phyloP scores from a whole-genome alignment of 2,888 invertebrate genomes.

The Dryococelus australis region DNA sequence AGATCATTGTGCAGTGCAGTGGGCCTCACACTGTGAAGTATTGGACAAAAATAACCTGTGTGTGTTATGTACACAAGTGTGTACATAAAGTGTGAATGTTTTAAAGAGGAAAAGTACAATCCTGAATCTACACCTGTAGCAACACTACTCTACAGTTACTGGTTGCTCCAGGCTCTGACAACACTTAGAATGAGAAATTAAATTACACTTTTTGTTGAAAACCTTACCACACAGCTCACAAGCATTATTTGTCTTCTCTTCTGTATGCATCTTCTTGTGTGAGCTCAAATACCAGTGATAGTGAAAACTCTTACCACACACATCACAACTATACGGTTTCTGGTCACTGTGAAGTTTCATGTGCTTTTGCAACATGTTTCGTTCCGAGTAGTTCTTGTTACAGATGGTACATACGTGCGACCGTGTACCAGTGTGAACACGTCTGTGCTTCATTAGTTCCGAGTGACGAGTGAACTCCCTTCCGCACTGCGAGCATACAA shows the following conservation, averaged over 20 bases:
- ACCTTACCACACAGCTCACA: slow-evolving; percentile 41
- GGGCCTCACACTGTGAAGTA: too few species aligned
- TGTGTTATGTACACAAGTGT: too few species aligned
- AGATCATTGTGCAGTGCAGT: too few species aligned
- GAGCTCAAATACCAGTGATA: slow-evolving; percentile 43
- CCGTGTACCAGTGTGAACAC: slow-evolving; percentile 39
- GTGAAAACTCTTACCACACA: slow-evolving; percentile 44
- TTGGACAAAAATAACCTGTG: too few species aligned
- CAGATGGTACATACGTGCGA: slow-evolving; percentile 41
- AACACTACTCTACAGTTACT: not conserved
- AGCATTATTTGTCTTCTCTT: slow-evolving; percentile 33
- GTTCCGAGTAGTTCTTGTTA: slow-evolving; percentile 40
- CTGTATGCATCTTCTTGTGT: slow-evolving; percentile 44
- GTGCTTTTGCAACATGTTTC: slow-evolving; percentile 42
- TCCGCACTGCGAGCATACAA: slow-evolving; percentile 43
- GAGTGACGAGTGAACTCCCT: slow-evolving; percentile 42
- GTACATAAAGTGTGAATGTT: too few species aligned
- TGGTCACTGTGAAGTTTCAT: slow-evolving; percentile 42
- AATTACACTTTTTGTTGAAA: slow-evolving; percentile 39
- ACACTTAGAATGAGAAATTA: slow-evolving; percentile 38
- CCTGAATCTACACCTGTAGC: too few species aligned
- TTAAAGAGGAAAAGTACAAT: too few species aligned
- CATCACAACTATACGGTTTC: slow-evolving; percentile 42
- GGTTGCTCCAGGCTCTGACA: not conserved
- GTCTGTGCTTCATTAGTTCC: slow-evolving; percentile 42